Percentiles rank a stretch among this genome's conserved stretches.
Conservation (phyloP, 2,888 invertebrate genomes). For the Ormia ochracea region DNA sequence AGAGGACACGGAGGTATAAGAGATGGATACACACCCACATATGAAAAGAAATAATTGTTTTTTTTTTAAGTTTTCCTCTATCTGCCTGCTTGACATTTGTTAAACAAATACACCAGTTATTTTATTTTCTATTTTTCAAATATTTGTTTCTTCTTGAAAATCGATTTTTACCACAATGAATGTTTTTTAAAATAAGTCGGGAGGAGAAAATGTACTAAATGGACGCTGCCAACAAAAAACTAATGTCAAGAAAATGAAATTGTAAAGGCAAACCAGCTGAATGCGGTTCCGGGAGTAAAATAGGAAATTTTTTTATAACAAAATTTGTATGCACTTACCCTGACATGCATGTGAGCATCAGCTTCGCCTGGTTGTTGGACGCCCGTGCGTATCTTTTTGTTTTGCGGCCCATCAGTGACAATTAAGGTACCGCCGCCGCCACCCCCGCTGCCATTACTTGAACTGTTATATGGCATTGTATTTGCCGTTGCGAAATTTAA, state of each 20-base stretch:
- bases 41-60: no score
- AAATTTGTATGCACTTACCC: conserved; percentile 70
- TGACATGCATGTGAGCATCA: conserved; percentile 73
- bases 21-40: no score
- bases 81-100: no score
- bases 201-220: background rate
- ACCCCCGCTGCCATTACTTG: conserved; percentile 74
- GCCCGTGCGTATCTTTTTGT: conserved; percentile 76
- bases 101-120: background rate
- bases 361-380: conserved; percentile 75
- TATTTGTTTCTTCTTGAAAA: conserved; percentile 65
- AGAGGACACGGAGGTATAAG: no score
- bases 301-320: no score
- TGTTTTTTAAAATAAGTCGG: conserved; percentile 52
- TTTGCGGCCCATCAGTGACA: conserved; percentile 76
- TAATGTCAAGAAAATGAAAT: conserved; percentile 19
- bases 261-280: no score
- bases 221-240: background rate
- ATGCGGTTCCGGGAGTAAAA: no score
- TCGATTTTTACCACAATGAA: conserved; percentile 72
- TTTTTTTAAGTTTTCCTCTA: no score
- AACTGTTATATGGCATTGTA: conserved; percentile 75
- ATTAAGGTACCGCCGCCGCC: conserved; percentile 73
- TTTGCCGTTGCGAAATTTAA: conserved; percentile 71
- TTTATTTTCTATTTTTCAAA: background rate